Percentiles rank a stretch among this genome's conserved stretches.
Conservation (phyloP, 2,113 vertebrate genomes). For the Phaethornis superciliosus region DNA sequence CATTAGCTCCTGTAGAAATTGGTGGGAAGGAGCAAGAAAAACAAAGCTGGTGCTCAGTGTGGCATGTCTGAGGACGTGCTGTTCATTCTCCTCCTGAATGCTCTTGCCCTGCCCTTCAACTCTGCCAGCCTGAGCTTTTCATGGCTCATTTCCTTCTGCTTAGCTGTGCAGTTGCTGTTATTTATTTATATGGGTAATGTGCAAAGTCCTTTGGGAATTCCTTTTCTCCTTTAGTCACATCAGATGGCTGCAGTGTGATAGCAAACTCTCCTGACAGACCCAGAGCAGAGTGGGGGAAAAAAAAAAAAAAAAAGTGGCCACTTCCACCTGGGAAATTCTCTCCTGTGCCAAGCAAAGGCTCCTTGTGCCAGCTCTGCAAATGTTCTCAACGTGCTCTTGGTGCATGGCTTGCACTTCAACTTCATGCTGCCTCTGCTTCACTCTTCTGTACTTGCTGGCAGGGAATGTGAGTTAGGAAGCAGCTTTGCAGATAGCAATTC, state of each 20-base stretch:
- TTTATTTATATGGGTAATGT: conserved; percentile 30
- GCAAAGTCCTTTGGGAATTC: conserved; percentile 43
- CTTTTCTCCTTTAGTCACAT: conserved; percentile 18
- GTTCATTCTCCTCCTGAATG: not conserved
- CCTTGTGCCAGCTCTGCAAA: not conserved
- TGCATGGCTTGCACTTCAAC: not conserved
- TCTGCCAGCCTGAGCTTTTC: conserved; percentile 41
- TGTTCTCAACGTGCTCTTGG: not conserved
- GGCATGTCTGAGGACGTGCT: not conserved
- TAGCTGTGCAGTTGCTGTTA: conserved; percentile 52
- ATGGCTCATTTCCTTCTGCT: conserved; percentile 54
- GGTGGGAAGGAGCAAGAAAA: not conserved
- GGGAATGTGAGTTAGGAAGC: not conserved
- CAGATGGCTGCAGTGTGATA: not conserved
- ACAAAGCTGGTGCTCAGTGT: not conserved
- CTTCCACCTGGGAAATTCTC: not conserved
- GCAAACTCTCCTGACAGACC: not conserved
- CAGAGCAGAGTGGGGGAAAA: not conserved
- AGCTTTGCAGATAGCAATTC: not conserved
- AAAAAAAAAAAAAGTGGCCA: not conserved
- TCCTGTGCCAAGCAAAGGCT: not conserved
- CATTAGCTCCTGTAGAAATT: not conserved
- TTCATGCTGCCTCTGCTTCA: not conserved
- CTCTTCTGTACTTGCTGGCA: not conserved
- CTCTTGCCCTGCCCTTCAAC: conserved; percentile 67